Evolutionary conservation across 2,797 vertebrate species (phyloP).

Genomic region (Ctenochaetus hawaiiensis): DNA sequence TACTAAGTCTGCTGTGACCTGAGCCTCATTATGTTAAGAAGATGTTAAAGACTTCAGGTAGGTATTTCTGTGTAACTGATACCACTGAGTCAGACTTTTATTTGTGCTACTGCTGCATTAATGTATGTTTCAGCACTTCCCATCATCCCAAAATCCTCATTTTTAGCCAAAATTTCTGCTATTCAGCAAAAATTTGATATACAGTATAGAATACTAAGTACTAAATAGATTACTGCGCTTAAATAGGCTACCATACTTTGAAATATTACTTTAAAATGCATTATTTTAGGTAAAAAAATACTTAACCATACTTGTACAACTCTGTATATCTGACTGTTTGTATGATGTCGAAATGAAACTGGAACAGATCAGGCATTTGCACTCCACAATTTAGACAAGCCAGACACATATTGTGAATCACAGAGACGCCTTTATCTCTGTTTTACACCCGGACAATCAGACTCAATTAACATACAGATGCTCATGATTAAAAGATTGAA

Average conservation of each 20-base stretch:
- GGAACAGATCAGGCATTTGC: background rate
- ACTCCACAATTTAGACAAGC: conserved; percentile 12
- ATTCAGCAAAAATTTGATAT: too few relatives aligned
- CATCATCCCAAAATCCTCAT: too few relatives aligned
- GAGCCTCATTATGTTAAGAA: background rate
- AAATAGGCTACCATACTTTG: too few relatives aligned
- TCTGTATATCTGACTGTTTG: background rate
- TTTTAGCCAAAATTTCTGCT: too few relatives aligned
- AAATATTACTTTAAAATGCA: too few relatives aligned
- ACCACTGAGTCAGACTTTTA: too few relatives aligned
- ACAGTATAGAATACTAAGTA: too few relatives aligned
- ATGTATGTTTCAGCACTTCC: too few relatives aligned
- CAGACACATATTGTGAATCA: conserved; percentile 44
- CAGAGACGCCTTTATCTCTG: conserved; percentile 36
- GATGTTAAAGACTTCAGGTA: too few relatives aligned
- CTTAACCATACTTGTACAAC: background rate
- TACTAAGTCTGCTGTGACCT: conserved; percentile 7
- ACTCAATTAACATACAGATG: conserved; percentile 46
- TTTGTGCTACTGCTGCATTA: too few relatives aligned
- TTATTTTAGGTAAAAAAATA: background rate
- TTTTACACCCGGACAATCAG: conserved; percentile 20
- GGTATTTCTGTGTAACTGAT: too few relatives aligned
- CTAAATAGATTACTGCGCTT: too few relatives aligned
- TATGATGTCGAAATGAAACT: background rate
- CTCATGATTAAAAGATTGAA: conserved; percentile 33